A percentile compares a stretch with the other conserved stretches of the same genome.
These are phyloP conservation scores for Dromas ardeola DNA, from an alignment of 2,113 vertebrate species.

Conservation along the genomic window DNA sequence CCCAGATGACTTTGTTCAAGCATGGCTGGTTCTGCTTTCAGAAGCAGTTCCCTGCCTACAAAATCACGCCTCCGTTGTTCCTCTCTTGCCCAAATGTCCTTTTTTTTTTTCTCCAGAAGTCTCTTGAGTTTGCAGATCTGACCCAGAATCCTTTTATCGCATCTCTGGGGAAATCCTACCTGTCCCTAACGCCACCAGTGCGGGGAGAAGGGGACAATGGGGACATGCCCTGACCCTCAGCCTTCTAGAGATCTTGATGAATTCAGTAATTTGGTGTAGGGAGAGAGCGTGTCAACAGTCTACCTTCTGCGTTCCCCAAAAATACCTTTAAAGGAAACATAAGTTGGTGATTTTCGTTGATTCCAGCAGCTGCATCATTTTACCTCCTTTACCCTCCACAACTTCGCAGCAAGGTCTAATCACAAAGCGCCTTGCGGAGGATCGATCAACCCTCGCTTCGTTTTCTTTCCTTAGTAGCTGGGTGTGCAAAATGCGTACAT, in stretches of 20 bases:
- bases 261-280: too few species aligned
- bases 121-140: not conserved
- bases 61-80: accelerated
- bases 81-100: not conserved
- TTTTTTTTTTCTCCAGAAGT: not conserved
- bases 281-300: not conserved
- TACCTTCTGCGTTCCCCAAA: not conserved
- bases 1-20: accelerated
- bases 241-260: not conserved
- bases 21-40: not conserved
- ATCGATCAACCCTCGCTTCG: not conserved
- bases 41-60: not conserved
- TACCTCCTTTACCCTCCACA: not conserved
- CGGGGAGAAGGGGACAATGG: accelerated
- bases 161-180: not conserved
- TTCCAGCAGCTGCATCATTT: not conserved
- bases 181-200: accelerated
- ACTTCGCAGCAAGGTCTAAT: not conserved
- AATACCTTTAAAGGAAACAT: not conserved
- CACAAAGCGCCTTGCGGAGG: not conserved
- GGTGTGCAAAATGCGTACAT: not conserved
- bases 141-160: not conserved
- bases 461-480: not conserved
- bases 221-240: not conserved
- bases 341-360: not conserved